Percentiles rank a stretch among this genome's conserved stretches.
phyloP scores from a whole-genome alignment of 2,113 vertebrate genomes.

The Hydrolagus affinis region DNA sequence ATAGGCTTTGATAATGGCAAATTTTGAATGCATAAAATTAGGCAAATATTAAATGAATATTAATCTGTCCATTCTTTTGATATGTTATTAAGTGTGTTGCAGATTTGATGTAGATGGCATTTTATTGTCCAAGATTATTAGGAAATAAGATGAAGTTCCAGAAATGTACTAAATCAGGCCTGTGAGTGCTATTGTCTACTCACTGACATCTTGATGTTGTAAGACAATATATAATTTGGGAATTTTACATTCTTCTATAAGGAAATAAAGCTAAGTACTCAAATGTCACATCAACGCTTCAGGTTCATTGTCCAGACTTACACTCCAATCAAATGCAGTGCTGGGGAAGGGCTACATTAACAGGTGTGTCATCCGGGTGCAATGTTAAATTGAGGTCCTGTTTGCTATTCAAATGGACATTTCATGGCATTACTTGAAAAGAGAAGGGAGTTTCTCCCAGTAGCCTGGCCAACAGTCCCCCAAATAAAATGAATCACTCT shows the following conservation, averaged over 20 bases:
- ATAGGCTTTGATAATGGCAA: background rate
- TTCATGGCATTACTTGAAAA: too few species aligned
- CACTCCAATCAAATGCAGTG: too few species aligned
- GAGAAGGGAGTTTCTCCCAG: too few species aligned
- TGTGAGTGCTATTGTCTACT: background rate
- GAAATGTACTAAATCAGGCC: background rate
- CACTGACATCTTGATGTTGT: background rate
- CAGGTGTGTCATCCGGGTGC: too few species aligned
- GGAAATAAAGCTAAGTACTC: background rate
- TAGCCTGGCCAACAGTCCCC: too few species aligned
- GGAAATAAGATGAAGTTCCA: background rate
- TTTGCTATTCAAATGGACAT: too few species aligned
- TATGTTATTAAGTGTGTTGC: background rate
- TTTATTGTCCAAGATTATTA: background rate
- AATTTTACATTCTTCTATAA: background rate
- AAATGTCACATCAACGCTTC: too few species aligned
- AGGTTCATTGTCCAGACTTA: too few species aligned
- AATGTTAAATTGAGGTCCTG: too few species aligned
- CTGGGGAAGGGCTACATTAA: too few species aligned
- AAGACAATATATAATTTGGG: background rate
- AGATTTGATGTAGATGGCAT: background rate
- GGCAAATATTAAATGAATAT: constrained; percentile 5
- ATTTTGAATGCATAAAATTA: background rate
- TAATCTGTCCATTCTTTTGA: background rate
- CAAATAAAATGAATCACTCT: too few species aligned